Evolutionary conservation across 2,888 invertebrate species (phyloP), one percentile per base, ranked within the genome.

Genomic region (Dasypolia templi): DNA sequence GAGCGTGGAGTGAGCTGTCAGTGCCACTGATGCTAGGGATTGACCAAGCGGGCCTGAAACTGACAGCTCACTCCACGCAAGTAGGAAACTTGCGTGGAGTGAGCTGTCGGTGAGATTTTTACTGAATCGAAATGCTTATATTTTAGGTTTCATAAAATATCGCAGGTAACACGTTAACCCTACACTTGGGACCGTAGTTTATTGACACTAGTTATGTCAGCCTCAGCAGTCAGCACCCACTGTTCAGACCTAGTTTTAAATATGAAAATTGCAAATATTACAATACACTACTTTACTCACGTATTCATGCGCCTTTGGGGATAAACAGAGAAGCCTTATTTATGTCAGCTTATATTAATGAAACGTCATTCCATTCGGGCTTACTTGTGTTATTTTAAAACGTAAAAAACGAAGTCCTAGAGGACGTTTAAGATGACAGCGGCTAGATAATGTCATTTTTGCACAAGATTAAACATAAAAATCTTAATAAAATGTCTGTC

Each of bases 371-470:
- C n/a, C 22, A 46, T 46, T n/a, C 9, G 29, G 44, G 58, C 11
- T 56, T 61, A 62, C 44, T 59, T 64, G 42, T 64, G 42, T 44
- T 59, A 49, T 26, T 64, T 65, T 26, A 1, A 77, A 42, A 74
- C 46, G 44, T 29, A 7, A 56, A 29, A 39, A 22, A 7, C 19
- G 46, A 42, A 56, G 55, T 35, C 17, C 51, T 65, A 32, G 29
- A 19, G 14, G 62, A 70, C 53, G 46, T 82, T 66, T 42, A 70
- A 62, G 66, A 32, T 67, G 83, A 78, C 72, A 72, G 44, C 14
- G 32, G 22, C n/a, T 63, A 39, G 32, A 58, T 62, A 64, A 79
- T n/a, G 12, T 19, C 0, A 63, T 82, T 82, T 56, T 51, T 58
- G 39, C 46, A 14, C 55, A 39, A 70, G n/a, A 67, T 62, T 26